These are phyloP conservation scores for Trichomycterus rosablanca DNA, from an alignment of 2,113 vertebrate species.

Conservation along the genomic window DNA sequence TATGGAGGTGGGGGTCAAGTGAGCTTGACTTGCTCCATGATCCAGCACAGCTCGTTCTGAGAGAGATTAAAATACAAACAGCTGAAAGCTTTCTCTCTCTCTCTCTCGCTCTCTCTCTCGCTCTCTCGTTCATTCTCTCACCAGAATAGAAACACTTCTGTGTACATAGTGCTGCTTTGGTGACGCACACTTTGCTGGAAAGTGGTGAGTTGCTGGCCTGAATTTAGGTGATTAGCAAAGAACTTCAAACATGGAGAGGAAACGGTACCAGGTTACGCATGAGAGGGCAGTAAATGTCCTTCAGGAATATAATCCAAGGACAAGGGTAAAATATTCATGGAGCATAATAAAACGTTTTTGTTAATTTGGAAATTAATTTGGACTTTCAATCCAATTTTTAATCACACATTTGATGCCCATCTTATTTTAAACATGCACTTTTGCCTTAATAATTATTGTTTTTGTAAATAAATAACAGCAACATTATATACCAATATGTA, in stretches of 20 bases:
- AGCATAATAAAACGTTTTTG: no score
- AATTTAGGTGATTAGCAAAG: conserved; percentile 60
- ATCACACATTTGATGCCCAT: no score
- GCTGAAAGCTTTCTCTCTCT: conserved; percentile 13
- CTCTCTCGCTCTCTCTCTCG: conserved; percentile 21
- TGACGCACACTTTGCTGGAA: conserved; percentile 41
- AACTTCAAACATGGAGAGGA: conserved; percentile 47
- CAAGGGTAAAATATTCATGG: no score
- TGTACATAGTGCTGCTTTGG: conserved; percentile 25
- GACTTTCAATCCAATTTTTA: no score
- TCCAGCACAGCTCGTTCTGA: conserved; percentile 28
- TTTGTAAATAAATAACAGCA: no score
- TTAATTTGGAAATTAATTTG: no score
- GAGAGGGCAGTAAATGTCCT: no score
- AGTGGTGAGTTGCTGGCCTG: conserved; percentile 57
- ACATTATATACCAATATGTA: no score
- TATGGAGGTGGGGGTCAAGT: conserved; percentile 25
- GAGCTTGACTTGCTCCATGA: conserved; percentile 19
- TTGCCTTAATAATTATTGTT: no score
- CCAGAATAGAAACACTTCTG: conserved; percentile 50
- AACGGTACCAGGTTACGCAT: not conserved
- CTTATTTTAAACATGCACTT: no score
- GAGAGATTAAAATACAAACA: conserved; percentile 35
- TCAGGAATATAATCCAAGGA: no score
- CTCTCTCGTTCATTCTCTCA: conserved; percentile 25